Conservation (phyloP, 2,888 invertebrate genomes). For the Alviniconcha strummeri region DNA sequence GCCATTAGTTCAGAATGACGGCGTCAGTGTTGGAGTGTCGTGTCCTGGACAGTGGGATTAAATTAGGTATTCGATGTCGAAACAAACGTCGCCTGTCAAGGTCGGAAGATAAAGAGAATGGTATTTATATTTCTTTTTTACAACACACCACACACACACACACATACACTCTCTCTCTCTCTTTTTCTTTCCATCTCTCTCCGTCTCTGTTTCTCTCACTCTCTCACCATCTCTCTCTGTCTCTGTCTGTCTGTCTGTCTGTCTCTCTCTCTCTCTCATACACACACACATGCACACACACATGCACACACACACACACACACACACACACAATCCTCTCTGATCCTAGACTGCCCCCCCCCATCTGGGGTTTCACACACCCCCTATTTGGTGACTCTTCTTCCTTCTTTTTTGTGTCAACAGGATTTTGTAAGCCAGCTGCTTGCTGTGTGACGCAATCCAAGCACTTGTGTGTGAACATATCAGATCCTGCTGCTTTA, state of each 20-base stretch:
- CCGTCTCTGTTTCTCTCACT: background rate
- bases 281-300: background rate
- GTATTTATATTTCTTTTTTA: background rate
- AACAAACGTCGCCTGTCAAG: constrained; percentile 15
- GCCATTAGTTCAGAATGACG: constrained; percentile 1
- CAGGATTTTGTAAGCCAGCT: too few relatives aligned
- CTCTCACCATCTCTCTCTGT: constrained; percentile 9
- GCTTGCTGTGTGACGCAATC: background rate
- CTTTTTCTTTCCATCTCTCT: constrained; percentile 4
- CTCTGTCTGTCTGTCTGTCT: background rate
- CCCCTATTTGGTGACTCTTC: background rate
- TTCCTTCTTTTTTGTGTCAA: background rate
- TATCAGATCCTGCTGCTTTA: too few relatives aligned
- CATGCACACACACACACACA: background rate
- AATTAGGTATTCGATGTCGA: constrained; percentile 27
- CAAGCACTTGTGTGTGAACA: background rate
- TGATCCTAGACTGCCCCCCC: background rate
- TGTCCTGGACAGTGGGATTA: constrained; percentile 32
- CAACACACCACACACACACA: too few relatives aligned
- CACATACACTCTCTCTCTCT: background rate
- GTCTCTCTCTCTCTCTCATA: background rate
- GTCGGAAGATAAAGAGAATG: constrained; percentile 19
- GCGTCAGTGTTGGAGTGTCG: constrained; percentile 29
- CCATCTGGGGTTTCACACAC: background rate
- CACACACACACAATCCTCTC: too few relatives aligned